Evolutionary conservation across 2,888 invertebrate genomes (phyloP).

Genomic region (Lepidocyrtinus sp.): DNA sequence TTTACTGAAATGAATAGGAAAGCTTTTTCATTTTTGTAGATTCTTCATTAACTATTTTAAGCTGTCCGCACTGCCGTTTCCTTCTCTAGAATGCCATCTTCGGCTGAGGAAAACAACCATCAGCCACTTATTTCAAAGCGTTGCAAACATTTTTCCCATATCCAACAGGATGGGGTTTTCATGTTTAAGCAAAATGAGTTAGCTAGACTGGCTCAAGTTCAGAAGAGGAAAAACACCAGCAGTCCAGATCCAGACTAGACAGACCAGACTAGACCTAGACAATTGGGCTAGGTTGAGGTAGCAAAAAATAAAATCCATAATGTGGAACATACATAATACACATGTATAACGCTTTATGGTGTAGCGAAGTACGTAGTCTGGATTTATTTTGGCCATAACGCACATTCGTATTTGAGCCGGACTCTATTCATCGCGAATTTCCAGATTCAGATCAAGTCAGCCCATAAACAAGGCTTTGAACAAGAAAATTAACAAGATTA

Average conservation of each 20-base stretch:
- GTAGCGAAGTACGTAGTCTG: no score
- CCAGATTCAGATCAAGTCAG: no score
- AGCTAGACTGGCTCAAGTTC: background rate
- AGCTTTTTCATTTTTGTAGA: no score
- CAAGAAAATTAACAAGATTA: background rate
- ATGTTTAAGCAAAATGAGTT: background rate
- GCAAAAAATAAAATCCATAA: background rate
- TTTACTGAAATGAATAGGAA: no score
- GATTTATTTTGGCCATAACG: no score
- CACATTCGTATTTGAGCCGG: no score
- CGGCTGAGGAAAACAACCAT: constrained; percentile 46
- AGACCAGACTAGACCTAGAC: constrained; percentile 49
- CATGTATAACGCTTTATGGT: no score
- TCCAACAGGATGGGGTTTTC: constrained; percentile 36
- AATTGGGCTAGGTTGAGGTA: constrained; percentile 2
- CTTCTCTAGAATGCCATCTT: constrained; percentile 64
- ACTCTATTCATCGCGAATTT: no score
- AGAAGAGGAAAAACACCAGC: background rate
- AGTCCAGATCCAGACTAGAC: background rate
- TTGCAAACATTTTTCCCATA: background rate
- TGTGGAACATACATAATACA: no score
- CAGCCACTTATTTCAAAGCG: background rate
- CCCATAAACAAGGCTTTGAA: no score
- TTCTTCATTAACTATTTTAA: no score
- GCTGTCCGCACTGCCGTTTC: constrained; percentile 18